Base-by-base conservation (phyloP, 2,888 invertebrate species). In the Halictus ligatus region DNA sequence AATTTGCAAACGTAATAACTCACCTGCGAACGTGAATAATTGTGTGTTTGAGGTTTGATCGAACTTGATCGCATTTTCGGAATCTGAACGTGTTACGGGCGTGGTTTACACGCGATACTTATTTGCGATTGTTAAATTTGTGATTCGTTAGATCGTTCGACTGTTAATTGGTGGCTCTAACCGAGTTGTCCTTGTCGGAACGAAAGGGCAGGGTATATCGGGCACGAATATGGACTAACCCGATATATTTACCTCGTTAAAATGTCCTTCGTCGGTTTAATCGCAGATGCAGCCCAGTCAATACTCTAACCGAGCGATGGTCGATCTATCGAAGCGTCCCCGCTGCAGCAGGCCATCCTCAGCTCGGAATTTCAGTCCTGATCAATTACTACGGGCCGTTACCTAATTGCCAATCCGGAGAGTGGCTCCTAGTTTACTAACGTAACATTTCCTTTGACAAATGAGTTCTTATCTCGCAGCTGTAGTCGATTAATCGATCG, bases 341-440 rank as follows among this genome's bases (percentile, higher is more conserved):
- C 15, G 58, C 21, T 75, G 46, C 72, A 43, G 35, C 67, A 21
- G 74, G 67, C 85, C 64, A 64, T 78, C 82, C 78, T 71, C 83
- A 58, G 78, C 74, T 80, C 82, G 88, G 88, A 88, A 88, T 88
- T 88, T 86, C 86, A 73, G 43, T 48, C 75, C 78, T 86, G 88
- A 88, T 88, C 83, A 88, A 88, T 78, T 84, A 72, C 80, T 69
- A 69, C 71, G 76, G 35, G 54, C 82, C 48, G 86, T 83, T 86
- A 78, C 80, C 86, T 83, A 81, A 87, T 87, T 85, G 86, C 86
- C 82, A 85, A 87, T 86, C 80, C 83, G 64, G 83, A 80, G 67
- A 86, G 82, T 78, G 86, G 87, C 86, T 86, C 67, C 81, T 67
- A 79, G 73, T 82, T 78, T 82, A 60, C 75, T 75, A 67, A 75